Conservation (phyloP, 2,113 vertebrate species). For the Tachuris rubrigastra region DNA sequence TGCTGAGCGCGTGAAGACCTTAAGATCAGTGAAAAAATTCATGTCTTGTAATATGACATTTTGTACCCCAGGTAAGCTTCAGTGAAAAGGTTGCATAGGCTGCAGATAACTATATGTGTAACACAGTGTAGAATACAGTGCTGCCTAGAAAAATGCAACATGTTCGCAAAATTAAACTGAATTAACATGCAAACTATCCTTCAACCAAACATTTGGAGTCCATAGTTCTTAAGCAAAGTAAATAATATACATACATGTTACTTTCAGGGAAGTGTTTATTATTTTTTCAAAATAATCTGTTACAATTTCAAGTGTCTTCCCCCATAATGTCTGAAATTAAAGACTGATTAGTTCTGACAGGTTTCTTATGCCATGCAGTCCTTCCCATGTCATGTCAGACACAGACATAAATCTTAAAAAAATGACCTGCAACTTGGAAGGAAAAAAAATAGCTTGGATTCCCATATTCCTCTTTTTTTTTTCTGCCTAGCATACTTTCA, state of each 20-base stretch:
- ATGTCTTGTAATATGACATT: neutral
- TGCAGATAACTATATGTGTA: neutral
- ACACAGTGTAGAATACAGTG: neutral
- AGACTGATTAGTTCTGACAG: slow-evolving; percentile 61
- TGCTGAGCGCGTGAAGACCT: neutral
- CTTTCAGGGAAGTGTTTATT: neutral
- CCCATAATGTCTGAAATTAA: slow-evolving; percentile 3
- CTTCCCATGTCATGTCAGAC: slow-evolving; percentile 44
- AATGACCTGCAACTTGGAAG: slow-evolving; percentile 8
- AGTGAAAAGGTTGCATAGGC: neutral
- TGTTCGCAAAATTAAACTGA: neutral
- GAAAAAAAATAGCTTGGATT: neutral
- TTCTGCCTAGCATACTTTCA: neutral
- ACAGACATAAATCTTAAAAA: slow-evolving; percentile 26
- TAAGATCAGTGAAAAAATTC: neutral
- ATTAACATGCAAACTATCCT: neutral
- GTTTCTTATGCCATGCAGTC: slow-evolving; percentile 58
- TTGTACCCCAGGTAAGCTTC: neutral
- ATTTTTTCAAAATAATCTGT: neutral
- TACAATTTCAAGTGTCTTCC: slow-evolving; percentile 28
- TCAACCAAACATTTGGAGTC: neutral
- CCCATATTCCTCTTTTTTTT: neutral
- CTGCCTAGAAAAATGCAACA: neutral
- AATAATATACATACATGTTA: neutral
- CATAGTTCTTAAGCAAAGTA: neutral